Conservation (phyloP, 2,797 vertebrate genomes). For the Hyperoplus immaculatus region DNA sequence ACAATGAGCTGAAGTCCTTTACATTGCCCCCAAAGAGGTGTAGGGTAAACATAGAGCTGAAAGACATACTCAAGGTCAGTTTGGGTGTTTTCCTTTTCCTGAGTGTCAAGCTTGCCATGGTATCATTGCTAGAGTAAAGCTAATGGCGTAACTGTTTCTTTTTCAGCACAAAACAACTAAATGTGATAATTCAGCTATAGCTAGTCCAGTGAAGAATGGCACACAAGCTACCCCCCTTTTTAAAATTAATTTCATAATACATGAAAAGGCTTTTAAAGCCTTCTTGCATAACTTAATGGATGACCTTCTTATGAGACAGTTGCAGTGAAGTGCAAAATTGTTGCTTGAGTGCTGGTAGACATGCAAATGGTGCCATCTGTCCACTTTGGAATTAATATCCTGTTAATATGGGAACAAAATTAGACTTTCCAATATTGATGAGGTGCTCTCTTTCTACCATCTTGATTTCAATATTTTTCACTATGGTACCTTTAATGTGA, state of each 20-base stretch:
- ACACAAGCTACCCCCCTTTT: constrained; percentile 51
- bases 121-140: constrained; percentile 25
- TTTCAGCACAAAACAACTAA: constrained; percentile 29
- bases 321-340: constrained; percentile 83
- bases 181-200: constrained; percentile 33
- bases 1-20: constrained; percentile 80
- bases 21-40: constrained; percentile 66
- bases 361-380: constrained; percentile 79
- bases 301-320: constrained; percentile 82
- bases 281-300: constrained; percentile 74
- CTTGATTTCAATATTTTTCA: constrained; percentile 22
- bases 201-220: constrained; percentile 42
- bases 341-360: constrained; percentile 76
- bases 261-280: constrained; percentile 83
- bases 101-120: not conserved
- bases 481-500: constrained; percentile 7
- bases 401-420: constrained; percentile 69
- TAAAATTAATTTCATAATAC: constrained; percentile 80
- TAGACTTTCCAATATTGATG: constrained; percentile 70
- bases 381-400: constrained; percentile 76
- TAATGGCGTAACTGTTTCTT: constrained; percentile 18
- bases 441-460: constrained; percentile 49
- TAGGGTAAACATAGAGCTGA: constrained; percentile 44
- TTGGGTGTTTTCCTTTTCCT: constrained; percentile 21
- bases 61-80: constrained; percentile 71